Base-by-base conservation (phyloP, 2,113 vertebrate genomes). In the Takifugu flavidus region DNA sequence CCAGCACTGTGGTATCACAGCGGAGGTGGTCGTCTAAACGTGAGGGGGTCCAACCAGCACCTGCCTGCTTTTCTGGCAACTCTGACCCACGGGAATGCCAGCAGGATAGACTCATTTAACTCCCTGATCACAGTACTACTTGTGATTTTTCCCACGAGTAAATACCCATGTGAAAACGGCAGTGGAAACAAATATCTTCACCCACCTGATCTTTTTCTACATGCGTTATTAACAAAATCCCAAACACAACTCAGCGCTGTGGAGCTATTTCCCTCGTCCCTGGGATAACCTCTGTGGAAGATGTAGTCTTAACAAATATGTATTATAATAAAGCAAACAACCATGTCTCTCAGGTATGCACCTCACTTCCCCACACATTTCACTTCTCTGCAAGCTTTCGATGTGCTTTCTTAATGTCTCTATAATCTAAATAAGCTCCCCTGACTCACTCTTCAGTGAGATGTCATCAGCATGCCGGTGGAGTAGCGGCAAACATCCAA, bases 381-480 rank as follows among this genome's bases (percentile, higher is more conserved):
- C 15, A 27, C 42, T 62, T 56, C 56, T 69, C 71, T 62, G 70
- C 66, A 56, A 54, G 72, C 70, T 77, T 62, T 39, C 11, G 72
- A 64, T 64, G 70, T 62, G 50, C 46, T 56, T 64, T 77, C 74
- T 82, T 77, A 68, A 82, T 72, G 80, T 78, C 77, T 80, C 77
- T 58, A 75, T 82, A 73, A 72, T 75, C 69, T 75, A 75, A 83
- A 82, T 80, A 72, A 67, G 67, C 73, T 82, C 65, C 66, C 65
- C 27, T 29, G 72, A 67, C 72, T 78, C 65, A 10, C 6, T 39
- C 63, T 70, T 78, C 66, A 28, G 61, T 55, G 77, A 81, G 82
- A 79, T 79, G 82, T 79, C 77, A 88, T 86, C 72, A 85, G 67
- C 66, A 76, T 86, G 79, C 56, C 1, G 67, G 70, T 68, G 65